These are phyloP conservation scores for Xiphophorus couchianus DNA, from an alignment of 2,113 vertebrate genomes.

Conservation along the genomic window DNA sequence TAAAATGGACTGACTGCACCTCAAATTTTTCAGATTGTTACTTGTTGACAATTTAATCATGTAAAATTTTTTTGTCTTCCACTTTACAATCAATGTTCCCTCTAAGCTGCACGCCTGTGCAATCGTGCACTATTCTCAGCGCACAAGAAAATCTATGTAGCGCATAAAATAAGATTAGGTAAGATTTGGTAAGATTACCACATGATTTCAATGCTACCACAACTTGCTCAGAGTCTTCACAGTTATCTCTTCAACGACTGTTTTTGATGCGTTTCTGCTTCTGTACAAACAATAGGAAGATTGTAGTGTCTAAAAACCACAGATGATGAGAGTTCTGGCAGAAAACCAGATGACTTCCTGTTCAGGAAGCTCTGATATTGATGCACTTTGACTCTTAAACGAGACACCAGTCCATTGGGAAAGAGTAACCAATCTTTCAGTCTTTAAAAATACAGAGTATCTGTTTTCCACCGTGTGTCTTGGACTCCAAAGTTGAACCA, in stretches of 20 bases:
- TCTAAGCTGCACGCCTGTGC: too few relatives aligned
- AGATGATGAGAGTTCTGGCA: constrained; percentile 44
- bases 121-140: too few relatives aligned
- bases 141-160: too few relatives aligned
- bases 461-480: not conserved
- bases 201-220: not conserved
- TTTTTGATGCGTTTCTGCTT: too few relatives aligned
- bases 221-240: not conserved
- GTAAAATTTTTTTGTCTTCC: too few relatives aligned
- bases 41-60: too few relatives aligned
- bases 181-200: constrained; percentile 1
- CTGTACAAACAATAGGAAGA: not conserved
- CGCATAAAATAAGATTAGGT: too few relatives aligned
- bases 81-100: too few relatives aligned
- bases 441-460: not conserved
- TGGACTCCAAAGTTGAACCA: not conserved
- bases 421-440: constrained; percentile 24
- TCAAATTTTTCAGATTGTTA: too few relatives aligned
- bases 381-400: constrained; percentile 71
- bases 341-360: constrained; percentile 71
- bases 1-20: too few relatives aligned
- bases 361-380: constrained; percentile 71
- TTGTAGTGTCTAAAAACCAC: constrained; percentile 21
- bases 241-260: too few relatives aligned
- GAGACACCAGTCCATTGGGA: constrained; percentile 58